These are phyloP conservation scores for Lophochroa leadbeateri DNA, from an alignment of 2,113 vertebrate genomes.

Conservation along the genomic window DNA sequence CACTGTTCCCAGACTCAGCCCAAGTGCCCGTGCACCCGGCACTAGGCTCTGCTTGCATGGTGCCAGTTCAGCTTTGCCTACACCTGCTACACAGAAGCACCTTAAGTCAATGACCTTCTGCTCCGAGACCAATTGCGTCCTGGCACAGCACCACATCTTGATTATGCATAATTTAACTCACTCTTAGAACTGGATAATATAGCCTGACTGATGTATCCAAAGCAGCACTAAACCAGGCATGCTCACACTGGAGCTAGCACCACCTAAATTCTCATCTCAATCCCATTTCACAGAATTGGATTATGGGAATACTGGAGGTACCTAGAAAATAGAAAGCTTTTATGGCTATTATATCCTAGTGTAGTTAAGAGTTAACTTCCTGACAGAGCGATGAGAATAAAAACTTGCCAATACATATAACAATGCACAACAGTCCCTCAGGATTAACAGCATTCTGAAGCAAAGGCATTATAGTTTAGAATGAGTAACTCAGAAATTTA, in stretches of 20 bases:
- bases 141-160: neutral
- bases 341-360: neutral
- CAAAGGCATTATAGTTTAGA: neutral
- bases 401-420: neutral
- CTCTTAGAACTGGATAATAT: neutral
- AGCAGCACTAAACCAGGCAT: neutral
- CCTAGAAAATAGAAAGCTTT: neutral
- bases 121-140: neutral
- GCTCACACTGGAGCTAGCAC: neutral
- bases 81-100: neutral
- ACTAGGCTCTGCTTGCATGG: neutral
- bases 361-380: neutral
- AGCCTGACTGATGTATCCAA: neutral
- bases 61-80: neutral
- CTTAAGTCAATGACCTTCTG: rapidly evolving
- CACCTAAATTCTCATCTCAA: neutral
- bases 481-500: neutral
- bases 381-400: neutral
- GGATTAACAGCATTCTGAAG: neutral
- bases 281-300: neutral
- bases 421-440: neutral
- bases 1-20: neutral
- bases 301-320: neutral
- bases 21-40: rapidly evolving
- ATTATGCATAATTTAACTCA: neutral